phyloP scores from a whole-genome alignment of 2,888 invertebrate genomes.

The Oscheius sp. region DNA sequence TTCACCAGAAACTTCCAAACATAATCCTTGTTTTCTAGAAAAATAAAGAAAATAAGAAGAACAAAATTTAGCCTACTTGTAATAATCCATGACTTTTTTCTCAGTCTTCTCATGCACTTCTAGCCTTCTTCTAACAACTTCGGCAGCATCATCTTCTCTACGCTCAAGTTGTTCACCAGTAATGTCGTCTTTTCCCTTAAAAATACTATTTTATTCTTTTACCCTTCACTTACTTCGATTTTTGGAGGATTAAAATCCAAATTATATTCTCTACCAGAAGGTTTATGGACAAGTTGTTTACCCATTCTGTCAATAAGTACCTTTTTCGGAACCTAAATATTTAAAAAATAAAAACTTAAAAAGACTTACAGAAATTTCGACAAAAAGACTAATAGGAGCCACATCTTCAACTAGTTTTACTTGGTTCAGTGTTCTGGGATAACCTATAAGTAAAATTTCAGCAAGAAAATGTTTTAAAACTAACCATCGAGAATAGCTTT shows the following conservation, averaged over 20 bases:
- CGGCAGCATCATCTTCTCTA: constrained; percentile 82
- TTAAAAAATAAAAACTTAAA: not conserved
- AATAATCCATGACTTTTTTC: constrained; percentile 51
- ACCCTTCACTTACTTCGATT: constrained; percentile 46
- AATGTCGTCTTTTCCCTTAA: constrained; percentile 79
- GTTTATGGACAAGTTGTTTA: constrained; percentile 77
- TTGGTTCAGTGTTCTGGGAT: constrained; percentile 50
- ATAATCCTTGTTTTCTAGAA: constrained; percentile 47
- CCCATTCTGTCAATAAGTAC: constrained; percentile 48
- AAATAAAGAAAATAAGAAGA: not conserved
- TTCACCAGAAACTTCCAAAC: constrained; percentile 47
- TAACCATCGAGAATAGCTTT: constrained; percentile 44
- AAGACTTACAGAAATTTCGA: constrained; percentile 39
- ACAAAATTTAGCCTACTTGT: constrained; percentile 35
- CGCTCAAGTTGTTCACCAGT: constrained; percentile 90
- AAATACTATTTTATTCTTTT: not conserved
- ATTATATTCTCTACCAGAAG: constrained; percentile 84
- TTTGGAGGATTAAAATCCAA: constrained; percentile 95
- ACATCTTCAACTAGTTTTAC: constrained; percentile 50
- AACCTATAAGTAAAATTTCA: constrained; percentile 29
- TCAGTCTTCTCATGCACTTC: constrained; percentile 54
- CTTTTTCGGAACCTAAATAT: constrained; percentile 43
- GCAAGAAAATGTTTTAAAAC: not conserved
- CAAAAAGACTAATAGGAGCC: constrained; percentile 45
- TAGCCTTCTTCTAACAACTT: constrained; percentile 42